phyloP scores from a whole-genome alignment of 2,113 vertebrate genomes.

The Cromileptes altivelis region DNA sequence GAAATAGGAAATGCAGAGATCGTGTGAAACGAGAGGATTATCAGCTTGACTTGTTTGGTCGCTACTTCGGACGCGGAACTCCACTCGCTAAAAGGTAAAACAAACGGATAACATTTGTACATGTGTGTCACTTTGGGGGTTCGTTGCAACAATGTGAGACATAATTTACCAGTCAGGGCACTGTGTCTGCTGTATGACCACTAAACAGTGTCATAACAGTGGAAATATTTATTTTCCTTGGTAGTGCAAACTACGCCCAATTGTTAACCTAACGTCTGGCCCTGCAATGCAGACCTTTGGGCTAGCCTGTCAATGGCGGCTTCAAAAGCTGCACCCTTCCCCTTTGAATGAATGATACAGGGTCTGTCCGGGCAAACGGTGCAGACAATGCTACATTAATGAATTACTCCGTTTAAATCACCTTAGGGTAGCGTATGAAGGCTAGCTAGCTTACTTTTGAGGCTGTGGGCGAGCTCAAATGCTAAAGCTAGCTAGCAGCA shows the following conservation, averaged over 20 bases:
- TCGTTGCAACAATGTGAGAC: not conserved
- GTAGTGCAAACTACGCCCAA: constrained; percentile 80
- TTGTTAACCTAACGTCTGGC: constrained; percentile 73
- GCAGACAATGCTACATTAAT: not conserved
- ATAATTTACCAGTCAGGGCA: accelerated
- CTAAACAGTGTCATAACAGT: not conserved
- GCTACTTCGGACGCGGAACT: constrained; percentile 86
- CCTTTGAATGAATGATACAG: constrained; percentile 55
- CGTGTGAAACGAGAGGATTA: constrained; percentile 77
- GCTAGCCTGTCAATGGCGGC: constrained; percentile 77
- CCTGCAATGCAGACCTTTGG: constrained; percentile 79
- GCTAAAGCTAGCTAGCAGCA: constrained; percentile 65
- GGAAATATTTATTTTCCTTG: constrained; percentile 34
- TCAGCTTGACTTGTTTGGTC: constrained; percentile 81
- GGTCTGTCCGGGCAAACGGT: not conserved
- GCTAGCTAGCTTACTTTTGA: not conserved
- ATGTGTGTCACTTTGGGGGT: constrained; percentile 14
- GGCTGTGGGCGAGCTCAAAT: constrained; percentile 21
- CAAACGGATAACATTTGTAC: constrained; percentile 49
- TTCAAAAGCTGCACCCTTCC: constrained; percentile 33
- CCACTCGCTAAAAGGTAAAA: constrained; percentile 83
- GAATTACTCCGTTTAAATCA: not conserved
- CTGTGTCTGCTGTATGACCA: not conserved
- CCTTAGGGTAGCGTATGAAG: accelerated
- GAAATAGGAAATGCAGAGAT: constrained; percentile 82